Evolutionary conservation across 2,113 vertebrate species (phyloP).

Genomic region (Xenopus borealis): DNA sequence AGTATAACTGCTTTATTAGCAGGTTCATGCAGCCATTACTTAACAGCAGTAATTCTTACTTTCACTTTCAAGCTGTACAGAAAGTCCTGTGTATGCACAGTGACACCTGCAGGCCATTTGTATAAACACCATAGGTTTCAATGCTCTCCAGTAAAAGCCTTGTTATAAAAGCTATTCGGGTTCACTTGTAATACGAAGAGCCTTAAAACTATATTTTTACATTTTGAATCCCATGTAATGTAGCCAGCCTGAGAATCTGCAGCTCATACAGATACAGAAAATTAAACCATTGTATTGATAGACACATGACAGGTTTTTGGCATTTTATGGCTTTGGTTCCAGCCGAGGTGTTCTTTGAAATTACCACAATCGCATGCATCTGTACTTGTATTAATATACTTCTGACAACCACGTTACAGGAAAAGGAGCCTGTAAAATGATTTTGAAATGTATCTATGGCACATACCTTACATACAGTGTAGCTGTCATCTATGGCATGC

Average conservation of each 20-base stretch:
- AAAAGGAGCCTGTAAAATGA: not conserved
- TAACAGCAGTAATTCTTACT: too few species aligned
- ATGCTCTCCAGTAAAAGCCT: too few species aligned
- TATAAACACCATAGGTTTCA: too few species aligned
- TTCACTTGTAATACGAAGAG: not conserved
- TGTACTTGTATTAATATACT: slow-evolving; percentile 20
- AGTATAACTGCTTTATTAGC: too few species aligned
- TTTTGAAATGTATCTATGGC: slow-evolving; percentile 7
- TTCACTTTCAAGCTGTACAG: too few species aligned
- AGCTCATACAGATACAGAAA: slow-evolving; percentile 4
- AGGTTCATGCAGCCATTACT: too few species aligned
- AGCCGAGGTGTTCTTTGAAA: slow-evolving; percentile 27
- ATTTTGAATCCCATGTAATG: too few species aligned
- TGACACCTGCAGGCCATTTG: too few species aligned
- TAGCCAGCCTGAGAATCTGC: not conserved
- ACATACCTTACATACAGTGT: not conserved
- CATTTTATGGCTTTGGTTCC: slow-evolving; percentile 23
- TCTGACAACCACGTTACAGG: slow-evolving; percentile 8
- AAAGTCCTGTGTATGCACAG: too few species aligned
- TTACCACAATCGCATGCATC: slow-evolving; percentile 33
- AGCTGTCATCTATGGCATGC: too few species aligned
- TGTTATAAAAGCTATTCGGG: too few species aligned
- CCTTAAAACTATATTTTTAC: not conserved
- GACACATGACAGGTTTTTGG: slow-evolving; percentile 20
- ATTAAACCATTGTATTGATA: slow-evolving; percentile 12